Base-by-base conservation (phyloP, 1,140 invertebrate genomes). In the Drosophila grimshawi region DNA sequence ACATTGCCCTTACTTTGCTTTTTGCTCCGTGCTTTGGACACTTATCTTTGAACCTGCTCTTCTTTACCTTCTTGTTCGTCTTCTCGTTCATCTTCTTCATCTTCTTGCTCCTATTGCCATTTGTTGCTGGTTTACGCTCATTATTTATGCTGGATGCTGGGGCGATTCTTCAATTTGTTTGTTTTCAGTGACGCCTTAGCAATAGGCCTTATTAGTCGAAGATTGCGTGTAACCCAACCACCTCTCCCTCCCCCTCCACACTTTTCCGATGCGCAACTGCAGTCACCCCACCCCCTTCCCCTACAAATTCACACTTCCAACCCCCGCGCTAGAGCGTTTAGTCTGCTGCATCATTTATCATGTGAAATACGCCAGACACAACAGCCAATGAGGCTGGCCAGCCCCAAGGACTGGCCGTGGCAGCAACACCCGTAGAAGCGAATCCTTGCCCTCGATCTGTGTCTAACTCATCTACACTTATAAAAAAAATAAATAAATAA, bases 271-370 rank as follows among this genome's bases (percentile, higher is more conserved):
- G 29, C 30, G 33, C 6, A 8, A 29, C 27, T 43, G 37, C 6
- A 11, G 8, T 19, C 5, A 29, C 37, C 41, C 41, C 4, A 3
- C 37, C 10, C 6, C n/a, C 5, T 19, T 5, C 30, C 11, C 2
- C 32, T 2, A 10, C 27, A 19, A 6, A 33, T 46, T n/a, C 56
- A 56, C 41, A 46, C 46, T 57, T 59, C 51, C 52, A 32, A 32
- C 60, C 32, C 10, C 37, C 70, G 19, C 62, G 19, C 81, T 86
- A 67, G 61, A 86, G 66, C 80, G 83, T 88, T 86, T 86, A 86
- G 83, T 80, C 76, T 80, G 80, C 78, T 88, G 83, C 83, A 86
- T 88, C 83, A 86, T 86, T 88, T 86, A 86, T 86, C 83, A 86
- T 86, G 76, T 86, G 80, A 86, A 86, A 88, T 82, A 80, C 83